Conservation (phyloP, 30 jellyfish, hydroid and myxozoan genomes). For the Chrysaora quinquecirrha region DNA sequence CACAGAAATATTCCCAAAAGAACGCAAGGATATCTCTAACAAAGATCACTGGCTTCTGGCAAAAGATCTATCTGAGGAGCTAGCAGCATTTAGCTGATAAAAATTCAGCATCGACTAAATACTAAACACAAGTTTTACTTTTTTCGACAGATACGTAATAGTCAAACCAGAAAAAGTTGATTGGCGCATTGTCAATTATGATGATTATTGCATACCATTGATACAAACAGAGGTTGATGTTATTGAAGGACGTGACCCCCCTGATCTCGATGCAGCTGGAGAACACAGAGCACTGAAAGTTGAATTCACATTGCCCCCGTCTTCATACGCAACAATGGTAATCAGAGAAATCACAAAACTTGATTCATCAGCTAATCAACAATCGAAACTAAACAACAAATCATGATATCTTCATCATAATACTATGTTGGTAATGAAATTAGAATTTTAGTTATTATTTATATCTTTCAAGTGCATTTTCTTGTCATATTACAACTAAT, state of each 20-base stretch:
- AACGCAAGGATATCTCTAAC: no score
- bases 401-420: no score
- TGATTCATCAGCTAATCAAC: slow-evolving; percentile 52
- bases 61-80: no score
- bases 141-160: slow-evolving; percentile 67
- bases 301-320: slow-evolving; percentile 82
- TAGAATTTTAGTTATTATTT: no score
- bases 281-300: slow-evolving; percentile 69
- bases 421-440: no score
- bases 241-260: slow-evolving; percentile 21
- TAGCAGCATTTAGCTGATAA: no score
- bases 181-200: slow-evolving; percentile 54
- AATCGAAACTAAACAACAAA: slow-evolving; percentile 12
- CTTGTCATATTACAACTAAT: no score
- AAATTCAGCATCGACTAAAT: no score
- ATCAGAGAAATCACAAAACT: slow-evolving; percentile 84
- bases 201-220: slow-evolving; percentile 83
- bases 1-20: no score
- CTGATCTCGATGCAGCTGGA: slow-evolving; percentile 41
- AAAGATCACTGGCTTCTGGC: no score
- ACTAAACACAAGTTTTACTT: no score
- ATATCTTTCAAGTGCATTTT: no score
- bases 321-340: slow-evolving; percentile 97
- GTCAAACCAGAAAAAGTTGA: slow-evolving; percentile 70
- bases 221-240: slow-evolving; percentile 75